phyloP scores from a whole-genome alignment of 2,797 vertebrate genomes.

The Urocyon cinereoargenteus region DNA sequence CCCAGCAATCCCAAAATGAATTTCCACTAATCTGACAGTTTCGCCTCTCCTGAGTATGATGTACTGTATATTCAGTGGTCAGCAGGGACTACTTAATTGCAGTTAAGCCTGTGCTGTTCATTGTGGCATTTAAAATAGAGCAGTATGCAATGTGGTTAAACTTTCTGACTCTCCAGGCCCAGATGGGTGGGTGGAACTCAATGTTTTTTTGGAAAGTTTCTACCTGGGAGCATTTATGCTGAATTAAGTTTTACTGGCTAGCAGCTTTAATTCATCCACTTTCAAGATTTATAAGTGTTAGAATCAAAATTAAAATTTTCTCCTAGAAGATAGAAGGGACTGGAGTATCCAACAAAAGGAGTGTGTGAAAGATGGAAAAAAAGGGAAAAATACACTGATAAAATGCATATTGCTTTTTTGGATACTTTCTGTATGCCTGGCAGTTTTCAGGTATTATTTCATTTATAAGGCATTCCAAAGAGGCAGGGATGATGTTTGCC shows the following conservation, averaged over 20 bases:
- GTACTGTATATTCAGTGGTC: conserved; percentile 71
- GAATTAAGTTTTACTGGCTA: conserved; percentile 74
- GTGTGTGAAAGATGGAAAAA: background rate
- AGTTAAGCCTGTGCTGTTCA: conserved; percentile 68
- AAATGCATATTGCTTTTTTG: background rate
- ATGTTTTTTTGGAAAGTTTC: conserved; percentile 63
- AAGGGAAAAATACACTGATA: background rate
- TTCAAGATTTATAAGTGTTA: conserved; percentile 61
- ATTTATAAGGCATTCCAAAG: background rate
- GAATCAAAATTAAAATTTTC: conserved; percentile 46
- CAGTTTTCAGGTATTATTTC: conserved; percentile 4
- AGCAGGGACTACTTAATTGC: conserved; percentile 82
- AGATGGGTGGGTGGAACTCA: conserved; percentile 81
- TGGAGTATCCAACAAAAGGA: background rate
- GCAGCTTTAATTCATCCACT: conserved; percentile 62
- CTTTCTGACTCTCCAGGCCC: conserved; percentile 65
- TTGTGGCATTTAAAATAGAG: conserved; percentile 72
- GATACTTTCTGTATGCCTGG: background rate
- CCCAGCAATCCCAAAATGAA: conserved; percentile 81
- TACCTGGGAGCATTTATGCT: conserved; percentile 71
- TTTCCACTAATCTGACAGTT: conserved; percentile 78
- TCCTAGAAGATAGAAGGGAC: background rate
- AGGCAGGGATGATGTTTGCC: background rate
- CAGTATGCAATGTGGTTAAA: conserved; percentile 63
- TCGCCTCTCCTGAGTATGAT: conserved; percentile 77